Evolutionary conservation across 1,140 invertebrate species (phyloP).

Genomic region (Diorhabda sublineata): DNA sequence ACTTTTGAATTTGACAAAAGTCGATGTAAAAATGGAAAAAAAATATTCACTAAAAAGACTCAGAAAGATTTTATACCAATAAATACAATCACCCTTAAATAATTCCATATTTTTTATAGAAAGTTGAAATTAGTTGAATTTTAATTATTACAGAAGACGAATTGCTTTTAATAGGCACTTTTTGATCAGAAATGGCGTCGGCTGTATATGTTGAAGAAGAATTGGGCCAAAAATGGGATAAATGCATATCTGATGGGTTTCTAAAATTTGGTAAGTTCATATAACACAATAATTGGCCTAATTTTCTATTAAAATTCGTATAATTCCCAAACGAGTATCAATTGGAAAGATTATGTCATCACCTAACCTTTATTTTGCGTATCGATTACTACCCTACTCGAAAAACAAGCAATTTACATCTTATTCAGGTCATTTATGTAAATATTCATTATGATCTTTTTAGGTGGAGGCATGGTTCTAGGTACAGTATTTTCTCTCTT

Average conservation of each 20-base stretch:
- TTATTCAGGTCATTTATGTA: background rate
- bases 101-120: no score
- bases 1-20: no score
- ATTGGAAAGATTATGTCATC: constrained; percentile 28
- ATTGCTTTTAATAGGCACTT: no score
- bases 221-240: constrained; percentile 55
- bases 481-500: constrained; percentile 66
- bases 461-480: constrained; percentile 64
- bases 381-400: background rate
- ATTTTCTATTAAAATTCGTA: background rate
- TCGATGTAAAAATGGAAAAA: no score
- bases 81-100: no score
- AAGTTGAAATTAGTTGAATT: no score
- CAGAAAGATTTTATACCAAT: no score
- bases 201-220: constrained; percentile 51
- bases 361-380: constrained; percentile 24
- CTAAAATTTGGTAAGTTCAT: constrained; percentile 57
- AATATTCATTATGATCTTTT: constrained; percentile 11
- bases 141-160: no score
- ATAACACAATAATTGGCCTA: background rate
- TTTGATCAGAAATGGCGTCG: constrained; percentile 27
- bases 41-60: no score
- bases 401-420: background rate
- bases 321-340: background rate
- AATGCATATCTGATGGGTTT: constrained; percentile 58